A percentile compares a stretch with the other conserved stretches of the same genome.
Evolutionary conservation across 2,113 vertebrate genomes (phyloP).

Genomic region (Scalopus aquaticus): DNA sequence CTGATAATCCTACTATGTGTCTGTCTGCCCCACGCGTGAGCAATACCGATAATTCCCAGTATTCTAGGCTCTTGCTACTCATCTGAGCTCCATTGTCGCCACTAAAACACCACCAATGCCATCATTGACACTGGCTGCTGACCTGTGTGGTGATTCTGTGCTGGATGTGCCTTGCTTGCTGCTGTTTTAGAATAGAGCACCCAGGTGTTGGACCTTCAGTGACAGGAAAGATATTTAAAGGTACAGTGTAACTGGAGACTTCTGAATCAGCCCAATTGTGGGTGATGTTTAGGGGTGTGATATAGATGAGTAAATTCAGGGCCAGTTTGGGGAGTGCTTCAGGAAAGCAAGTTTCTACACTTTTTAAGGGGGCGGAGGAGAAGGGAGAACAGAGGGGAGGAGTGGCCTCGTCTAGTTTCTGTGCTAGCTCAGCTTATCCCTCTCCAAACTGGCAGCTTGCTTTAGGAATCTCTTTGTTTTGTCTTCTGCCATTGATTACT

Average conservation of each 20-base stretch:
- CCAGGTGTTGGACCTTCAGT: neutral
- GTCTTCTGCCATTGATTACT: neutral
- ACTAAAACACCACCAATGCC: neutral
- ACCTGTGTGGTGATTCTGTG: neutral
- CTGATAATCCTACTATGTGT: neutral
- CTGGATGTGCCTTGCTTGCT: neutral
- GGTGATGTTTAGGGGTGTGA: neutral
- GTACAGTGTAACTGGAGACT: neutral
- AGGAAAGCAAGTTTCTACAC: neutral
- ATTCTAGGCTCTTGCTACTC: neutral
- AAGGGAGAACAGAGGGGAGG: neutral
- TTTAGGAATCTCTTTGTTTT: constrained; percentile 22
- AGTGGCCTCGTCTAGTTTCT: neutral
- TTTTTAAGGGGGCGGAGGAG: neutral
- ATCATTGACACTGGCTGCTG: neutral
- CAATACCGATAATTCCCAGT: neutral
- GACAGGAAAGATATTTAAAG: constrained; percentile 29
- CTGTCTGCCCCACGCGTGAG: neutral
- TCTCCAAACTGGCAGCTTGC: neutral
- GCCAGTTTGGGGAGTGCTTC: neutral
- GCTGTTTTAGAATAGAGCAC: neutral
- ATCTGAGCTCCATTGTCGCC: neutral
- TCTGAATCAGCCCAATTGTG: neutral
- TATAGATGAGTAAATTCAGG: neutral
- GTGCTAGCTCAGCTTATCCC: neutral